phyloP scores from a whole-genome alignment of 2,113 vertebrate genomes.

The Ondatra zibethicus region DNA sequence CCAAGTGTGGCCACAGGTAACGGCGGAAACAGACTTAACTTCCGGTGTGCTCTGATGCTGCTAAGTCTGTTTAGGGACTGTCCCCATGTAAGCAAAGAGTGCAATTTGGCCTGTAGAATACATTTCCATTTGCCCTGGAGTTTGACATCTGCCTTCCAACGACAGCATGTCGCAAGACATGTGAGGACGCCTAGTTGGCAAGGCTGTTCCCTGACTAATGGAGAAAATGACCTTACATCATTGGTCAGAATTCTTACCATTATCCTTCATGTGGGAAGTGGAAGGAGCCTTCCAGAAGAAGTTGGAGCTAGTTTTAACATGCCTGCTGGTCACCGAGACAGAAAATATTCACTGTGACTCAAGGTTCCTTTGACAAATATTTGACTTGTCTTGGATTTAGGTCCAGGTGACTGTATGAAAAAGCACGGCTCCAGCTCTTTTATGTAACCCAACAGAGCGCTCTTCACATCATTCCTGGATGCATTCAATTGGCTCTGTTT shows the following conservation, averaged over 20 bases:
- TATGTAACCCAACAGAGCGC: not conserved
- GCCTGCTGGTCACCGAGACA: conserved; percentile 61
- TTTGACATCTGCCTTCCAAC: conserved; percentile 37
- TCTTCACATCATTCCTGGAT: conserved; percentile 10
- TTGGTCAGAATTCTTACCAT: conserved; percentile 64
- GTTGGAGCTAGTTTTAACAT: conserved; percentile 64
- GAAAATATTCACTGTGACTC: conserved; percentile 58
- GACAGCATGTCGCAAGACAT: not conserved
- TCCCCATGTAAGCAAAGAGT: not conserved
- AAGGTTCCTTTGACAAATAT: conserved; percentile 54
- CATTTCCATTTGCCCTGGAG: conserved; percentile 52
- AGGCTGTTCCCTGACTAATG: conserved; percentile 72
- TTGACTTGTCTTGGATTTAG: conserved; percentile 52
- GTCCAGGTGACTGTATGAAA: conserved; percentile 2
- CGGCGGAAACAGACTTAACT: not conserved
- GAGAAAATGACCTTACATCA: conserved; percentile 71
- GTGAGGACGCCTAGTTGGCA: conserved; percentile 61
- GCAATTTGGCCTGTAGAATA: conserved; percentile 50
- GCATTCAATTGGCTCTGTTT: conserved; percentile 21
- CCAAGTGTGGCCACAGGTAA: not conserved
- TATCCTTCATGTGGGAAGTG: conserved; percentile 61
- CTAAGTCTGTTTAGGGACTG: not conserved
- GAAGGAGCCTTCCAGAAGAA: conserved; percentile 56
- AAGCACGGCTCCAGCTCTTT: conserved; percentile 17
- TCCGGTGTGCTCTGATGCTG: not conserved